Conservation (phyloP, 2,888 invertebrate genomes). For the Drosophila quinaria region DNA sequence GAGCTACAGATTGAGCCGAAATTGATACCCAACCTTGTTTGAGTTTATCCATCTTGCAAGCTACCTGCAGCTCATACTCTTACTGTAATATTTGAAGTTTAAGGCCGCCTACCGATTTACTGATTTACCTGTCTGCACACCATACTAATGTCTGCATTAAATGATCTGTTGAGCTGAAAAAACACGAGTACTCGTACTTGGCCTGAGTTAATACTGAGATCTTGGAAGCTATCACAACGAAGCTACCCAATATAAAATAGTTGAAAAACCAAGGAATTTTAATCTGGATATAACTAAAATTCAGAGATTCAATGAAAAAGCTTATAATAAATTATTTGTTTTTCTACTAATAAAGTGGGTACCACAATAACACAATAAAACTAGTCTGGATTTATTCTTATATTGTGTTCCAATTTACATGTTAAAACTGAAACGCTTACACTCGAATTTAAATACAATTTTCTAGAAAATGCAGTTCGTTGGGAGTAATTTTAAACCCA, state of each 20-base stretch:
- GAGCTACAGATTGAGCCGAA: constrained; percentile 2
- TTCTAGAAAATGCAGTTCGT: no score
- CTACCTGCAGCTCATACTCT: constrained; percentile 26
- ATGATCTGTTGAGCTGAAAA: constrained; percentile 39
- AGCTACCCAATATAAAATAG: neutral
- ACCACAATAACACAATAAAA: no score
- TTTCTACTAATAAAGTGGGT: no score
- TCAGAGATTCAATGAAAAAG: no score
- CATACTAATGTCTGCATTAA: constrained; percentile 36
- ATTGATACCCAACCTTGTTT: constrained; percentile 27
- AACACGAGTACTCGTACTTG: constrained; percentile 40
- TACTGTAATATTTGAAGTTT: neutral
- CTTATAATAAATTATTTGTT: no score
- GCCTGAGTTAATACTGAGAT: constrained; percentile 30
- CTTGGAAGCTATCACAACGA: neutral
- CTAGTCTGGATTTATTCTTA: no score
- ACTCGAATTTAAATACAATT: no score
- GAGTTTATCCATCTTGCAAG: constrained; percentile 27
- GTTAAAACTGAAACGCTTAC: no score
- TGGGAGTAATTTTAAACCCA: no score
- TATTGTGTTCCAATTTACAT: no score
- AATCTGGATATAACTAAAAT: neutral
- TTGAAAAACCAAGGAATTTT: neutral
- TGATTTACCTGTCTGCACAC: constrained; percentile 23
- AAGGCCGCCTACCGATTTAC: constrained; percentile 1